Base-by-base conservation (phyloP, 2,888 invertebrate genomes). In the Eupithecia abbreviata region DNA sequence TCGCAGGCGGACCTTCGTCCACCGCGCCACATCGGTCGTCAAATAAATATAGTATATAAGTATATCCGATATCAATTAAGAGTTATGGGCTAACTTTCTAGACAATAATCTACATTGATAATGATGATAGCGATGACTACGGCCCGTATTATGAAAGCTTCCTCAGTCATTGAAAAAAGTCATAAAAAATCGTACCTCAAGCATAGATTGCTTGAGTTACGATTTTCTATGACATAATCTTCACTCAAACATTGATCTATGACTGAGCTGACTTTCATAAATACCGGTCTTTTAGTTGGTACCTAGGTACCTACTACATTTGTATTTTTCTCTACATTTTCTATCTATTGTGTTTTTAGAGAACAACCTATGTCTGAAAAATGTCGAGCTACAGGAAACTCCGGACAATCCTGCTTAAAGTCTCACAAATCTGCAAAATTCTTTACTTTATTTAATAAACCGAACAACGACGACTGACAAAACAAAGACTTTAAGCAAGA, bases 401-500 rank as follows among this genome's bases (percentile, higher is more conserved):
- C 65, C 45, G 43, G 30, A 66, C 42, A 85, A 88, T 84, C 90
- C 87, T 88, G 91, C 91, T 91, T 90, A 92, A 92, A 92, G 92
- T 92, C 92, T 88, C 78, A 82, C 75, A 72, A 83, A 81, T 91
- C 93, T 94, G 95, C 95, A 95, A 95, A 95, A 94, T 95, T 94
- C 94, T 95, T 94, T 94, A 93, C 90, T 77, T 55, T 13, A 58
- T 45, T 45, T 3, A 45, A 68, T 0, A 68, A 68, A 43, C 45
- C 47, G 47, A 69, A 51, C 7, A 67, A 69, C 68, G 18, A 45
- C 70, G 6, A 68, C 47, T 58, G 49, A 67, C 13, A 55, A 79
- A 79, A 84, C 84, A 81, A 88, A 91, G 95, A 95, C 95, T 94
- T 93, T 93, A 94, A 94, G 93, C 94, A 92, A 90, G 90, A 89